Evolutionary conservation across 2,113 vertebrate species (phyloP).

Genomic region (Caracal caracal): DNA sequence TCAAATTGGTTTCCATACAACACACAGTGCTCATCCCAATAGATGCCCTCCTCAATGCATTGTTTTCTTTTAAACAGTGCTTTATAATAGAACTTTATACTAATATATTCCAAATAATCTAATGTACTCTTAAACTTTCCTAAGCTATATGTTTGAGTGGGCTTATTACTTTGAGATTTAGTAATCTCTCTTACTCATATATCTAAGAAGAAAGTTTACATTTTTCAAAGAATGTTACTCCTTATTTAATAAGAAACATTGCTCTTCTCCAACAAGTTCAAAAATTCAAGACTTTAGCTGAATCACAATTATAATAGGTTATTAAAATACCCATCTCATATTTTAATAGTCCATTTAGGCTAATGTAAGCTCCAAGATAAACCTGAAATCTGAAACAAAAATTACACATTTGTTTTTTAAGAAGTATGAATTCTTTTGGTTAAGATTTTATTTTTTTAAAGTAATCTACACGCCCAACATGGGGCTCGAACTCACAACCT

Average conservation of each 20-base stretch:
- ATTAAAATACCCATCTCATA: neutral
- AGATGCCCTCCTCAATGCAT: too few species aligned
- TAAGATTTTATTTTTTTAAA: too few species aligned
- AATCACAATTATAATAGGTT: neutral
- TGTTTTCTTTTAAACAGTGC: neutral
- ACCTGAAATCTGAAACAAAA: neutral
- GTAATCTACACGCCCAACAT: too few species aligned
- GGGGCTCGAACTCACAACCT: too few species aligned
- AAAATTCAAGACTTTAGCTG: neutral
- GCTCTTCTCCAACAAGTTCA: neutral
- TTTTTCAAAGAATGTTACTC: neutral
- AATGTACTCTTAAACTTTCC: neutral
- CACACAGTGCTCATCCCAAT: too few species aligned
- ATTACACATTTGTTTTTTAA: neutral
- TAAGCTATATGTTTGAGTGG: neutral
- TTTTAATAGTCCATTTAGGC: neutral
- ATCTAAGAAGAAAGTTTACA: neutral
- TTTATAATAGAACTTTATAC: neutral
- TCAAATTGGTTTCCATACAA: too few species aligned
- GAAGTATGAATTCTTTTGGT: neutral
- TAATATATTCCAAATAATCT: neutral
- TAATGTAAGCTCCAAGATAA: neutral
- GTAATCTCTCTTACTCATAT: neutral
- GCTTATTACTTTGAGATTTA: neutral
- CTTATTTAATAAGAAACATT: neutral